A percentile compares a stretch with the other conserved stretches of the same genome.
phyloP scores from a whole-genome alignment of 2,888 invertebrate species.

The Theodoxus fluviatilis region DNA sequence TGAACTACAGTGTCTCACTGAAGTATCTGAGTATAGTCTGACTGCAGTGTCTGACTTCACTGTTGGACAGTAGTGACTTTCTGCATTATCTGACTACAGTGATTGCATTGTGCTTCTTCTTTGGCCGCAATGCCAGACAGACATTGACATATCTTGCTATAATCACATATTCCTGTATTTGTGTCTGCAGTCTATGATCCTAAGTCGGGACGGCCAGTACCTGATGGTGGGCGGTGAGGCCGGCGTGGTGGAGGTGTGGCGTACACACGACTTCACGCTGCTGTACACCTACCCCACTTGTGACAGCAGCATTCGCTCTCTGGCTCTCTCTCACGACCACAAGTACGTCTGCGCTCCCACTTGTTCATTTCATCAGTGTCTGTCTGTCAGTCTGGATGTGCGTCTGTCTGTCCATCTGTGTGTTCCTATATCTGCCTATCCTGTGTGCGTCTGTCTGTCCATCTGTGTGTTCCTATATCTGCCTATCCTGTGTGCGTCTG shows the following conservation, averaged over 20 bases:
- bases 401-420: neutral
- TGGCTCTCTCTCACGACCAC: constrained; percentile 97
- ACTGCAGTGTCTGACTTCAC: no score
- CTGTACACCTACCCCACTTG: constrained; percentile 98
- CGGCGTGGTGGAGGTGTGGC: constrained; percentile 97
- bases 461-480: no score
- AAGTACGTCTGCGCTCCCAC: constrained; percentile 74
- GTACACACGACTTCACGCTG: constrained; percentile 94
- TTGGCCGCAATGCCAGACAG: no score
- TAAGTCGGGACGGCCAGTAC: constrained; percentile 98
- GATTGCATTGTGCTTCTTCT: no score
- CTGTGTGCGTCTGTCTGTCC: no score
- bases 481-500: no score
- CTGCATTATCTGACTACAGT: no score
- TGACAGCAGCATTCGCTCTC: constrained; percentile 90
- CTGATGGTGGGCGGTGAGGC: constrained; percentile 96
- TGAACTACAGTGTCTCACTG: no score
- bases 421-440: neutral
- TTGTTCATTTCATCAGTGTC: no score
- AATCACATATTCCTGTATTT: no score
- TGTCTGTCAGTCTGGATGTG: neutral
- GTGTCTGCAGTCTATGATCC: constrained; percentile 70
- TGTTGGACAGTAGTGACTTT: no score
- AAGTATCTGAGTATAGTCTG: no score
- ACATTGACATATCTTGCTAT: neutral